Evolutionary conservation across 2,113 vertebrate species (phyloP).

Genomic region (Planiliza haematocheilus): DNA sequence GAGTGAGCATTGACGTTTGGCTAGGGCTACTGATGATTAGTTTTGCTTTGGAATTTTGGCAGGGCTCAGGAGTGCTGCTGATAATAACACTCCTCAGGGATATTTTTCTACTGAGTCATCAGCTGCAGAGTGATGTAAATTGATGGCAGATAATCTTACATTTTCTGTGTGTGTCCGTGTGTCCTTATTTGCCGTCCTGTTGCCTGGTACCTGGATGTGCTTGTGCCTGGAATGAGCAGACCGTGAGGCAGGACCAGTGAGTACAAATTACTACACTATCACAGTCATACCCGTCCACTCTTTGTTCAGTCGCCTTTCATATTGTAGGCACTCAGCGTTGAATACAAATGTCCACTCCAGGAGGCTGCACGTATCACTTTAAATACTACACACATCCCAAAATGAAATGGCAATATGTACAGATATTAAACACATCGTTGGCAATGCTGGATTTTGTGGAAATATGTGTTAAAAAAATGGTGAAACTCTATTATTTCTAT

Average conservation of each 20-base stretch:
- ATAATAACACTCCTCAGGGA: slow-evolving; percentile 48
- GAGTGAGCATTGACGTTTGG: slow-evolving; percentile 31
- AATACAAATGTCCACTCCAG: background rate
- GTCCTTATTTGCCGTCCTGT: slow-evolving; percentile 60
- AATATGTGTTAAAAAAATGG: no score
- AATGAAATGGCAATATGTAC: background rate
- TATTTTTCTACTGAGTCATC: slow-evolving; percentile 59
- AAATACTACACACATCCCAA: no score
- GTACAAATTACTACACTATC: slow-evolving; percentile 61
- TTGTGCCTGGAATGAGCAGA: slow-evolving; percentile 72
- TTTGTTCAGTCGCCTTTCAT: background rate
- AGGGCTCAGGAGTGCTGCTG: slow-evolving; percentile 28
- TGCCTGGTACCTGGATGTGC: slow-evolving; percentile 61
- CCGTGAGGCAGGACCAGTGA: slow-evolving; percentile 85
- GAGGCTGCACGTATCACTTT: background rate
- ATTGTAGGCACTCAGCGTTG: background rate
- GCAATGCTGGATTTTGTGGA: no score
- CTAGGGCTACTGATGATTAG: slow-evolving; percentile 38
- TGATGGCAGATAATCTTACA: slow-evolving; percentile 40
- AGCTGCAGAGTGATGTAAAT: slow-evolving; percentile 48
- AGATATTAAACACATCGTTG: no score
- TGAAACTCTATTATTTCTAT: no score
- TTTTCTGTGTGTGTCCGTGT: slow-evolving; percentile 43
- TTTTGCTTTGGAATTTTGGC: slow-evolving; percentile 53
- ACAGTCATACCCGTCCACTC: background rate